Conservation (phyloP, 92 coral and sea anemone species). For the Metridium senile region DNA sequence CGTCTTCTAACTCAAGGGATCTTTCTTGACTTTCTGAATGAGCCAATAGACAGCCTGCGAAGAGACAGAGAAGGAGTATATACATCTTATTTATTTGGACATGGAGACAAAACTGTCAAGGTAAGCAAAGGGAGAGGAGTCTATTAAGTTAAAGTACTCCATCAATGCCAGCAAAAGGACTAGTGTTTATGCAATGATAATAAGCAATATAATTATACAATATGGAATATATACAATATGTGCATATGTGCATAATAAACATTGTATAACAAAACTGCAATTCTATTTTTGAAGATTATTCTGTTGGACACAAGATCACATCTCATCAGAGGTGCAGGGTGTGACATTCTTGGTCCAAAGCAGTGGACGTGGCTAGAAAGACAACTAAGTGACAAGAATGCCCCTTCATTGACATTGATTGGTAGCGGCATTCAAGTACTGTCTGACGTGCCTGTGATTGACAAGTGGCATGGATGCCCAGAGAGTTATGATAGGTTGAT, state of each 20-base stretch:
- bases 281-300: conserved; percentile 48
- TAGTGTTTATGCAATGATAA: too few species aligned
- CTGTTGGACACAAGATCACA: conserved; percentile 91
- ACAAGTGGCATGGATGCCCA: conserved; percentile 82
- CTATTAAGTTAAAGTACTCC: too few species aligned
- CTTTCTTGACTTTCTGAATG: conserved; percentile 90
- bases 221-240: too few species aligned
- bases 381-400: conserved; percentile 70
- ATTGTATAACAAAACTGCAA: neutral
- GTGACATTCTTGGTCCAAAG: conserved; percentile 82
- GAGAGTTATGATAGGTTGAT: conserved; percentile 85
- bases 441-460: conserved; percentile 68
- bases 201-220: too few species aligned
- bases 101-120: conserved; percentile 77
- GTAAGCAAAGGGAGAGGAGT: too few species aligned
- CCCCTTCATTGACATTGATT: conserved; percentile 71
- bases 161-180: too few species aligned
- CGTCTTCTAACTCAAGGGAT: conserved; percentile 92
- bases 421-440: conserved; percentile 95
- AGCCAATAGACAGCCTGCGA: conserved; percentile 79
- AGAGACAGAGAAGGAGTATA: conserved; percentile 82
- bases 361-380: conserved; percentile 93
- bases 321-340: conserved; percentile 65
- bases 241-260: too few species aligned
- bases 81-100: conserved; percentile 84